A percentile compares a stretch with the other conserved stretches of the same genome.
phyloP scores from a whole-genome alignment of 1,140 invertebrate species.

The Sinella curviseta region DNA sequence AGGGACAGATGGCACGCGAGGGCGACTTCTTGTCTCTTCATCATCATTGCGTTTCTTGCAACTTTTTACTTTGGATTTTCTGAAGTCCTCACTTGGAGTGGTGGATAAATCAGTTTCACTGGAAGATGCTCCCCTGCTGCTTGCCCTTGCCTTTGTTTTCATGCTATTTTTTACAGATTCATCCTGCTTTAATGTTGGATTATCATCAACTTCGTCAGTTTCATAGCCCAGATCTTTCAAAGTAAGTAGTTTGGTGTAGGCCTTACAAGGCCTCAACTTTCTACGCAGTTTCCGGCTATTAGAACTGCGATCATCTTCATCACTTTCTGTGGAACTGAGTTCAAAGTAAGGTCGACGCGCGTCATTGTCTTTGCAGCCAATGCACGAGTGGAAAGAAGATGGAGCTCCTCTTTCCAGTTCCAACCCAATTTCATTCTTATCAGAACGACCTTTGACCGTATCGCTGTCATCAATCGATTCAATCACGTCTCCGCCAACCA shows the following conservation, averaged over 20 bases:
- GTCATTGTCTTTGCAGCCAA: not conserved
- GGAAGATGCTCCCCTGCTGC: not conserved
- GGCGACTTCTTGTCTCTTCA: no score
- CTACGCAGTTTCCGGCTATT: not conserved
- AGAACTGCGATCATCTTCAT: not conserved
- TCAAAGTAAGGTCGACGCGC: not conserved
- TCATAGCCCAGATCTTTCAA: conserved; percentile 5
- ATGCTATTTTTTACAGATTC: not conserved
- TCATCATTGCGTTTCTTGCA: no score
- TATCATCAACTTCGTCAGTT: not conserved
- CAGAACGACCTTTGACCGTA: not conserved
- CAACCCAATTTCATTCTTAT: not conserved
- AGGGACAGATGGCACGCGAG: no score
- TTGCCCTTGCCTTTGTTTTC: not conserved
- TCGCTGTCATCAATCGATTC: not conserved
- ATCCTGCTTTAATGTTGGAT: not conserved
- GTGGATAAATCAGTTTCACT: no score
- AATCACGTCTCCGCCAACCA: conserved; percentile 19
- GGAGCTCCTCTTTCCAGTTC: not conserved
- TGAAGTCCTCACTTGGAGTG: no score
- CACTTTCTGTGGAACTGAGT: not conserved
- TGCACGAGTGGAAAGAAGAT: no score
- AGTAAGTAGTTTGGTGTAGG: not conserved
- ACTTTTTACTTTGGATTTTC: no score
- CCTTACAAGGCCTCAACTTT: not conserved